phyloP scores from a whole-genome alignment of 1,140 invertebrate species.

The Ctenoplectra terminalis region DNA sequence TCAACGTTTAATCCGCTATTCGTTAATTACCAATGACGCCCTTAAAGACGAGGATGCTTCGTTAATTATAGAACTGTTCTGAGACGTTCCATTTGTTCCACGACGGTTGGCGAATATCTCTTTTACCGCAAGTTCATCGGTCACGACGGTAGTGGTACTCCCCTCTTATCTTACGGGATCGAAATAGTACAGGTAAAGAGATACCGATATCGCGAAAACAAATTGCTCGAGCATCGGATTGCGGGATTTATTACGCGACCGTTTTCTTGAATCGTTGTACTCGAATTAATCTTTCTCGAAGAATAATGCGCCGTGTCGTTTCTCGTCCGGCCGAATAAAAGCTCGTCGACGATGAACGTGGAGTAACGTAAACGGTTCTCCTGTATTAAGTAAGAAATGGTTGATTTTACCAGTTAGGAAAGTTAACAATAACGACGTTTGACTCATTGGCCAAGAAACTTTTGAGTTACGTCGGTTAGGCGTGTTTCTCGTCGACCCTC shows the following conservation, averaged over 20 bases:
- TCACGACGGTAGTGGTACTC: neutral
- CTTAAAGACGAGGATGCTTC: neutral
- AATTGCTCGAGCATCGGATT: neutral
- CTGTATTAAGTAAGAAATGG: neutral
- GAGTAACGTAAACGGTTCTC: neutral
- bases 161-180: no score
- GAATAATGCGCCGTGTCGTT: neutral
- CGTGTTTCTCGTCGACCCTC: neutral
- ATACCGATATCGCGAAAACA: neutral
- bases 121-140: conserved; percentile 1
- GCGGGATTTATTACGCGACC: neutral
- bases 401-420: neutral
- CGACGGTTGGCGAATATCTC: neutral
- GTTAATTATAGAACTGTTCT: conserved; percentile 2
- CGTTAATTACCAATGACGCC: neutral
- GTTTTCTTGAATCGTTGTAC: neutral
- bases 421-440: conserved; percentile 5
- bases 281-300: neutral
- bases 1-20: neutral
- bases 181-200: neutral
- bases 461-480: neutral
- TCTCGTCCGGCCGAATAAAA: neutral
- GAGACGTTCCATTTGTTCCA: no score
- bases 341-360: no score
- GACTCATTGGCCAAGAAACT: conserved; percentile 8